A percentile compares a stretch with the other conserved stretches of the same genome.
Conservation (phyloP, 2,797 vertebrate genomes). For the Gorsachius magnificus region DNA sequence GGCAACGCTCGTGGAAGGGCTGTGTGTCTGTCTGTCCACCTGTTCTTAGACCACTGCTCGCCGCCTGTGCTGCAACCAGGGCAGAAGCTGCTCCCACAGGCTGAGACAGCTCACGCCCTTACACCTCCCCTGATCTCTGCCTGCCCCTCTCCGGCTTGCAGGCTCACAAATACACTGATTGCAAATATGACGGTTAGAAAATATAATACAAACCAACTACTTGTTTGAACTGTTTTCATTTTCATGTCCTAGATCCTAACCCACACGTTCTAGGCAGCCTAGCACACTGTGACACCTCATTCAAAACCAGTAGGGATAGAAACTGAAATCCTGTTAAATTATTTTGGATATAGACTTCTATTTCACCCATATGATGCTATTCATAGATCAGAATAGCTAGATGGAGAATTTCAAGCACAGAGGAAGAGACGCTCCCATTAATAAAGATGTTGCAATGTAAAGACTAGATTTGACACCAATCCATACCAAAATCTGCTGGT, state of each 20-base stretch:
- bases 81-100: neutral
- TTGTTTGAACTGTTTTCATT: neutral
- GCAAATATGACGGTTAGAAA: neutral
- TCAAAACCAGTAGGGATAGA: neutral
- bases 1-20: accelerated
- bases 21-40: accelerated
- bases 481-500: neutral
- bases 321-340: neutral
- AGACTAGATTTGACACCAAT: neutral
- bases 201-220: neutral
- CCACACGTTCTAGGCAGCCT: neutral
- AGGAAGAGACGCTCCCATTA: neutral
- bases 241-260: neutral
- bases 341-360: neutral
- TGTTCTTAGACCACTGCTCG: accelerated
- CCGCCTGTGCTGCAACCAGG: accelerated
- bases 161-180: neutral
- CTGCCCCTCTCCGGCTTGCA: neutral
- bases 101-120: neutral
- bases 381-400: neutral
- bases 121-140: neutral
- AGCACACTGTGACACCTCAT: neutral
- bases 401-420: neutral
- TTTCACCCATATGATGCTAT: neutral
- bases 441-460: neutral